Conservation (phyloP, 2,888 invertebrate species). For the Candidula unifasciata region DNA sequence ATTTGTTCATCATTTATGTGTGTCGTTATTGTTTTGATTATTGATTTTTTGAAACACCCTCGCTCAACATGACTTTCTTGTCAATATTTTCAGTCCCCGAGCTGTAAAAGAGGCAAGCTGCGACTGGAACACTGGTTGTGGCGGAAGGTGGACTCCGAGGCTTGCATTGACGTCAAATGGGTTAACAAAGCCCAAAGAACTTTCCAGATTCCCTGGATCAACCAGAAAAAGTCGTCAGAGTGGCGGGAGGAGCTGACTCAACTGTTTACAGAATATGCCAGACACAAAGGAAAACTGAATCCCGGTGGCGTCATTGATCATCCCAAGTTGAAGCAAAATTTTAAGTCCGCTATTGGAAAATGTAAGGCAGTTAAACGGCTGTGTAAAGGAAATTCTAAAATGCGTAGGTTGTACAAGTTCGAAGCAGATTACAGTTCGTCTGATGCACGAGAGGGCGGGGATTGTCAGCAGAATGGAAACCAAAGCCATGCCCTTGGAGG, state of each 20-base stretch:
- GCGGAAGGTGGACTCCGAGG: neutral
- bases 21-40: neutral
- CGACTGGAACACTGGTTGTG: neutral
- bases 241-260: slow-evolving; percentile 6
- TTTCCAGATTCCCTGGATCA: slow-evolving; percentile 25
- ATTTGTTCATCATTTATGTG: neutral
- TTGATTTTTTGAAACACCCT: neutral
- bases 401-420: neutral
- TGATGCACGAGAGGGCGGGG: neutral
- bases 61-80: neutral
- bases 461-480: neutral
- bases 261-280: slow-evolving; percentile 34
- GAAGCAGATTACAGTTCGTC: neutral
- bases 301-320: neutral
- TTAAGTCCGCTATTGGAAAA: slow-evolving; percentile 28
- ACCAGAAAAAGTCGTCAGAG: slow-evolving; percentile 12
- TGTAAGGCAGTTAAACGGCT: neutral
- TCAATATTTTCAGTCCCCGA: neutral
- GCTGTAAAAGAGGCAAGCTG: neutral
- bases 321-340: slow-evolving; percentile 25
- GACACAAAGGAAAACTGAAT: slow-evolving; percentile 12
- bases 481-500: neutral
- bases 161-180: slow-evolving; percentile 10
- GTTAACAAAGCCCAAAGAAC: neutral
- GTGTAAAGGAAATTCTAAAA: neutral